These are phyloP conservation scores for Iguana delicatissima DNA, from an alignment of 2,797 vertebrate genomes.

Conservation along the genomic window DNA sequence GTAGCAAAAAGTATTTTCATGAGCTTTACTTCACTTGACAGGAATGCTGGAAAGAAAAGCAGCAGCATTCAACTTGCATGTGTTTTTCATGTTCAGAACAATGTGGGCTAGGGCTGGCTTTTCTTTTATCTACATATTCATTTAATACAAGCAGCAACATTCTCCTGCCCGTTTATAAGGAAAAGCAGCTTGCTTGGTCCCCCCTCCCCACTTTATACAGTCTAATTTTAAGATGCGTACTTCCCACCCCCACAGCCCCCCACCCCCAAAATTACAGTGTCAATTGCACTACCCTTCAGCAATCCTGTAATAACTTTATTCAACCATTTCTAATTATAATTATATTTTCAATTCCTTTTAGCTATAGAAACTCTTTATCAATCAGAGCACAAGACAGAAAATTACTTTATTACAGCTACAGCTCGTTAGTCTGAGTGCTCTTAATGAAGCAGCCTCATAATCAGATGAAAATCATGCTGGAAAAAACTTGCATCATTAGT, in stretches of 20 bases:
- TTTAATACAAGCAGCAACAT: constrained; percentile 82
- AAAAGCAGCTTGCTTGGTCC: constrained; percentile 75
- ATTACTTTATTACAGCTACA: constrained; percentile 99
- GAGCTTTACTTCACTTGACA: constrained; percentile 81
- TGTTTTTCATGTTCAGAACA: constrained; percentile 81
- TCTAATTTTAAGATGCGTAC: constrained; percentile 86
- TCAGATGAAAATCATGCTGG: constrained; percentile 99
- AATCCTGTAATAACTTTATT: constrained; percentile 94
- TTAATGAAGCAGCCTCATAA: constrained; percentile 99
- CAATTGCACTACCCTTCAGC: constrained; percentile 90
- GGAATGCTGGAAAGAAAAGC: constrained; percentile 81
- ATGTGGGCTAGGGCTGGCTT: constrained; percentile 82
- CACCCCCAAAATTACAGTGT: constrained; percentile 85
- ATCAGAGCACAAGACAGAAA: constrained; percentile 95
- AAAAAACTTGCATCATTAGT: constrained; percentile 99
- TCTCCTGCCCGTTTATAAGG: constrained; percentile 83
- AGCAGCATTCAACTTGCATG: constrained; percentile 77
- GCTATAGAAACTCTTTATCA: constrained; percentile 97
- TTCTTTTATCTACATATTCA: constrained; percentile 82
- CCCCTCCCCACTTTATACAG: constrained; percentile 53
- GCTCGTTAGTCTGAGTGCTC: constrained; percentile 99
- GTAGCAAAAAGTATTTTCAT: constrained; percentile 82
- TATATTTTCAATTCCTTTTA: constrained; percentile 95
- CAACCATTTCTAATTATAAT: constrained; percentile 96
- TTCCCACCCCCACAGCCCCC: constrained; percentile 63